These are phyloP conservation scores for Tragopan temminckii DNA, from an alignment of 2,797 vertebrate species.

Conservation along the genomic window DNA sequence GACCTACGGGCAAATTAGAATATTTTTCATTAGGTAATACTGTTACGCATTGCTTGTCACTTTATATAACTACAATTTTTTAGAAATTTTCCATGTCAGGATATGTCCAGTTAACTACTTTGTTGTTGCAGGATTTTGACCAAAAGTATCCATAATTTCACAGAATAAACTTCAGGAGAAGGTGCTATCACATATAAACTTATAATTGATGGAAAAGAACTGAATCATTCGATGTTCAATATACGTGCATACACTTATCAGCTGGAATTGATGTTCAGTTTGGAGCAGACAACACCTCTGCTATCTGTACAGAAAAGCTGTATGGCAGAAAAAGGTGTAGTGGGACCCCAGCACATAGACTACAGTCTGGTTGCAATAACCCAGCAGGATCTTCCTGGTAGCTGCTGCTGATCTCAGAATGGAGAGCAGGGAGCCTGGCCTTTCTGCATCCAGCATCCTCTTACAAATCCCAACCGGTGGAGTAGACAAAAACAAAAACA, in stretches of 20 bases:
- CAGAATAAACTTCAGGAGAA: neutral
- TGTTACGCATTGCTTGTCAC: neutral
- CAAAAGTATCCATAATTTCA: neutral
- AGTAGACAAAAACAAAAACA: neutral
- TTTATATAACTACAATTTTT: rapidly evolving
- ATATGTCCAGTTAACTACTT: neutral
- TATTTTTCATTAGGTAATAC: neutral
- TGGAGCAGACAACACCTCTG: neutral
- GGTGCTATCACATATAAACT: neutral
- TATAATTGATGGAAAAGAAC: neutral
- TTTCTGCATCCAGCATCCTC: neutral
- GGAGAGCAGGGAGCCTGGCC: neutral
- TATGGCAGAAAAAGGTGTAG: neutral
- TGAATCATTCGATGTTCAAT: neutral
- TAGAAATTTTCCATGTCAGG: neutral
- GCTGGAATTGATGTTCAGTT: neutral
- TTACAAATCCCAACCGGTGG: neutral
- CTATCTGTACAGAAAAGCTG: neutral
- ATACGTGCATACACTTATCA: neutral
- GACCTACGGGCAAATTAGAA: neutral
- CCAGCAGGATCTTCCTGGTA: neutral
- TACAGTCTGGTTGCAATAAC: neutral
- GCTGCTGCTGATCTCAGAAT: neutral
- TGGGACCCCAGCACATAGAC: neutral
- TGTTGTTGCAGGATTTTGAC: neutral